Percentiles rank a stretch among this genome's conserved stretches.
phyloP scores from a whole-genome alignment of 2,113 vertebrate genomes.

The Centropristis striata region DNA sequence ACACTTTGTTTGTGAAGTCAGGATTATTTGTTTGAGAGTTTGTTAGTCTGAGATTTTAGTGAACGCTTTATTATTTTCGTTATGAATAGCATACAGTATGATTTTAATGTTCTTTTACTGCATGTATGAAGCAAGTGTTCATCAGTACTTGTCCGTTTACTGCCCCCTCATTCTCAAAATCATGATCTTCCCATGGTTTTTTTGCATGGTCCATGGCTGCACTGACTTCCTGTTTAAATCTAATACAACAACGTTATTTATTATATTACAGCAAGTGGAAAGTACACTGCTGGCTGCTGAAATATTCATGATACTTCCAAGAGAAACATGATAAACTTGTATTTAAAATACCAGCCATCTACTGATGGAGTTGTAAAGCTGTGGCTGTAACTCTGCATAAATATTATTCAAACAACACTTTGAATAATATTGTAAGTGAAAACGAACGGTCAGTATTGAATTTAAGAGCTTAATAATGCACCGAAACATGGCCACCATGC shows the following conservation, averaged over 20 bases:
- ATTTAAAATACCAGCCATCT: too few species aligned
- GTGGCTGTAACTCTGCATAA: not conserved
- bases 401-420: conserved; percentile 12
- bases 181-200: conserved; percentile 5
- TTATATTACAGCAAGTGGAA: not conserved
- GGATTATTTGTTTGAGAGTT: not conserved
- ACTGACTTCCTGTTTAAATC: conserved; percentile 12
- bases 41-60: not conserved
- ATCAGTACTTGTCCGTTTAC: conserved; percentile 13
- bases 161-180: not conserved
- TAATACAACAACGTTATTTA: not conserved
- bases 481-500: not conserved
- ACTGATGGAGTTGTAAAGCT: not conserved
- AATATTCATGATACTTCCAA: not conserved
- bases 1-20: not conserved
- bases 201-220: conserved; percentile 35
- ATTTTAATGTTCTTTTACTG: not conserved
- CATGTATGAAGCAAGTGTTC: conserved; percentile 28
- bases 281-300: not conserved
- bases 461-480: not conserved
- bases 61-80: not conserved
- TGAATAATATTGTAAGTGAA: conserved; percentile 10
- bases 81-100: not conserved
- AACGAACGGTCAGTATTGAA: not conserved
- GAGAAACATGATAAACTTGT: not conserved